phyloP scores from a whole-genome alignment of 2,113 vertebrate species.

The Platycercus adscitus region DNA sequence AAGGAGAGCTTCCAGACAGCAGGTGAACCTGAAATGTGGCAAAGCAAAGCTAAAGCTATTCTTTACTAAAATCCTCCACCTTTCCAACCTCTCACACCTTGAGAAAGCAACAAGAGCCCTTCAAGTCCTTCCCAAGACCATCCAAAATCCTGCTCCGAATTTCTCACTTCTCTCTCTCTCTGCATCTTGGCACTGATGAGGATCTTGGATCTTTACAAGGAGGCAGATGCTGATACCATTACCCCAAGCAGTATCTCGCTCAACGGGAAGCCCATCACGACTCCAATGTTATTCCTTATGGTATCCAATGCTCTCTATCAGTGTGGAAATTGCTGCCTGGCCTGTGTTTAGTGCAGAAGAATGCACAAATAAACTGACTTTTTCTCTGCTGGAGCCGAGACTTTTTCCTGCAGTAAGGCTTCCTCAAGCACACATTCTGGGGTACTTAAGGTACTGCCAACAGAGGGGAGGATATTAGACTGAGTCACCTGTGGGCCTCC shows the following conservation, averaged over 20 bases:
- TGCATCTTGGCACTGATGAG: rapidly evolving
- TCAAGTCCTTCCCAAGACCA: not conserved
- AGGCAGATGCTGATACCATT: constrained; percentile 16
- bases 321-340: not conserved
- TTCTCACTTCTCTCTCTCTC: not conserved
- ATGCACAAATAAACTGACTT: not conserved
- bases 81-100: not conserved
- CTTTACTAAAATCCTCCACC: not conserved
- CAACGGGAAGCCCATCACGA: not conserved
- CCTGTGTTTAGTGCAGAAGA: not conserved
- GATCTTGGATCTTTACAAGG: not conserved
- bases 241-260: rapidly evolving
- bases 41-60: not conserved
- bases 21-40: rapidly evolving
- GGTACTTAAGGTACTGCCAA: not conserved
- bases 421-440: constrained; percentile 51
- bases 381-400: constrained; percentile 11
- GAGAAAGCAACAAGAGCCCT: not conserved
- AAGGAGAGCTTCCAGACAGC: not conserved
- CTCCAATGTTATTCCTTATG: not conserved
- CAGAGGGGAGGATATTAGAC: constrained; percentile 47
- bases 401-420: not conserved
- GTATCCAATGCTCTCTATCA: not conserved
- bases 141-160: not conserved
- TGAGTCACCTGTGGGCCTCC: constrained; percentile 33